phyloP scores from a whole-genome alignment of 2,113 vertebrate species.

The Hydrolagus affinis region DNA sequence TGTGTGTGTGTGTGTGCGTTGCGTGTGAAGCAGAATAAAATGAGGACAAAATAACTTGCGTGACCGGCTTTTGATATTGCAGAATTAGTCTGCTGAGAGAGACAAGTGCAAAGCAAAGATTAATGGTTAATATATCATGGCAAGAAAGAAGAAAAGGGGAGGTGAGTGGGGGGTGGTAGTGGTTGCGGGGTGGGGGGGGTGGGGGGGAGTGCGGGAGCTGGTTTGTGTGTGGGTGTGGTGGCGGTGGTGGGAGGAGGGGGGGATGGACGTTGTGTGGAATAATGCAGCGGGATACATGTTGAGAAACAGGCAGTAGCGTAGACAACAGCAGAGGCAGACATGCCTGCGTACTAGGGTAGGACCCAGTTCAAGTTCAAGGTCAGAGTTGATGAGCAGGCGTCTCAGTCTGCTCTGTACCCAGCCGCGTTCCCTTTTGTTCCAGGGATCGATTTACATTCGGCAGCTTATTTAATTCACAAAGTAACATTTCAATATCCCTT shows the following conservation, averaged over 20 bases:
- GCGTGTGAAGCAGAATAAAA: too few relatives aligned
- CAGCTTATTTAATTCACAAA: slow-evolving; percentile 17
- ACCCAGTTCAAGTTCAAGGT: slow-evolving; percentile 26
- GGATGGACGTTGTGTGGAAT: background rate
- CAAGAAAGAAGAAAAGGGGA: background rate
- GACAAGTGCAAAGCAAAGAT: background rate
- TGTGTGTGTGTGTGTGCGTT: too few relatives aligned
- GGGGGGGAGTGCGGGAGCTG: background rate
- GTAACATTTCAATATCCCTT: background rate
- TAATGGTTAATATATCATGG: background rate
- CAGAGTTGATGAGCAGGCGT: slow-evolving; percentile 17
- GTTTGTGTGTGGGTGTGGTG: background rate
- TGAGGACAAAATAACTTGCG: too few relatives aligned
- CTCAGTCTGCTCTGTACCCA: background rate
- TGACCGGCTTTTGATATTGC: background rate
- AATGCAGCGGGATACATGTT: background rate
- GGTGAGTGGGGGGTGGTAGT: background rate
- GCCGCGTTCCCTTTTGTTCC: background rate
- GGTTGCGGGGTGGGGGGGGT: too few relatives aligned
- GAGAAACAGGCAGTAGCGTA: background rate
- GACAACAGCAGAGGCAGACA: background rate
- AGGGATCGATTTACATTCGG: background rate
- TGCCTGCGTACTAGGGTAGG: background rate
- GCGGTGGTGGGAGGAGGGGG: too few relatives aligned
- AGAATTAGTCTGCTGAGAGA: background rate